Evolutionary conservation across 2,888 invertebrate species (phyloP).

Genomic region (Drosophila hamatofila): DNA sequence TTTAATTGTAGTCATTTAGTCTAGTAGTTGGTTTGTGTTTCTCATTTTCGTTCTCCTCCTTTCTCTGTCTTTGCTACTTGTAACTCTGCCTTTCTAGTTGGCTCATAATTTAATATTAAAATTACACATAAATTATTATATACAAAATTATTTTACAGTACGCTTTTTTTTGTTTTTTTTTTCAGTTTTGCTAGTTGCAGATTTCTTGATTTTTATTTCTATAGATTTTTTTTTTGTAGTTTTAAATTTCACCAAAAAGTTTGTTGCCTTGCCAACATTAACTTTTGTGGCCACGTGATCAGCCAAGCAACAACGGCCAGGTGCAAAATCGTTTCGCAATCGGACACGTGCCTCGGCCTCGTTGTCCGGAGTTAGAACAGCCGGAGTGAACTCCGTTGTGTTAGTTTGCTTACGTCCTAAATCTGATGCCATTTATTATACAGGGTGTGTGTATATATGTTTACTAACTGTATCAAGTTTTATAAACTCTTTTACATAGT

Average conservation of each 20-base stretch:
- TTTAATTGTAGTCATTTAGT: constrained; percentile 71
- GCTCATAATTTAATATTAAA: constrained; percentile 57
- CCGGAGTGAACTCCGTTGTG: neutral
- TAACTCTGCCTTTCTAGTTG: constrained; percentile 20
- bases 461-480: constrained; percentile 63
- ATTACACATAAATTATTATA: constrained; percentile 68
- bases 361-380: constrained; percentile 4
- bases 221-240: constrained; percentile 12
- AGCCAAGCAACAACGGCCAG: constrained; percentile 18
- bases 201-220: neutral
- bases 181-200: neutral
- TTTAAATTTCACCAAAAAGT: constrained; percentile 65
- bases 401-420: constrained; percentile 60
- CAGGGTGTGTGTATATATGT: constrained; percentile 42
- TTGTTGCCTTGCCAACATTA: constrained; percentile 41
- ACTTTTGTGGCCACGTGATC: constrained; percentile 57
- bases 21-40: constrained; percentile 61
- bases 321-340: constrained; percentile 58
- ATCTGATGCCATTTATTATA: constrained; percentile 62
- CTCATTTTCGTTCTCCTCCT: constrained; percentile 1
- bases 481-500: constrained; percentile 62
- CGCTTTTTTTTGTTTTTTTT: neutral
- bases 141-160: constrained; percentile 79
- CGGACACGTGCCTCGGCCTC: constrained; percentile 53
- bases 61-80: constrained; percentile 23